phyloP scores from a whole-genome alignment of 2,888 invertebrate genomes.

The Lymantria monacha region DNA sequence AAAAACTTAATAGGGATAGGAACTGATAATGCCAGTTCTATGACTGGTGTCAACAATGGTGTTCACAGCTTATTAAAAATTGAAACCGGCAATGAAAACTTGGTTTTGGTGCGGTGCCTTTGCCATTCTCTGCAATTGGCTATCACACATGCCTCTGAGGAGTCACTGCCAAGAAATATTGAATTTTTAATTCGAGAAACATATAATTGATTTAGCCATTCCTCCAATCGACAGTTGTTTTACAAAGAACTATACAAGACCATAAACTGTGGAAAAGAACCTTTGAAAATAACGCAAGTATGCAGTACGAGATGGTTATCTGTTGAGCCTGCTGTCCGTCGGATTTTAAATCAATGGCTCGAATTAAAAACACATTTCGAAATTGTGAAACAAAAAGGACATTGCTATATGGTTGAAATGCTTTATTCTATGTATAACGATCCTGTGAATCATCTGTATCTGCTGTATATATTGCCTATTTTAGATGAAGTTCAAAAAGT shows the following conservation, averaged over 20 bases:
- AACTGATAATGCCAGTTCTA: conserved; percentile 45
- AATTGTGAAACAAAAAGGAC: conserved; percentile 5
- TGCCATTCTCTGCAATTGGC: conserved; percentile 40
- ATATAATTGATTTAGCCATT: conserved; percentile 40
- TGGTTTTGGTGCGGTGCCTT: conserved; percentile 43
- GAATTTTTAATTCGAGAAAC: conserved; percentile 33
- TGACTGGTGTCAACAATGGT: conserved; percentile 40
- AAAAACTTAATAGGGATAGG: conserved; percentile 11
- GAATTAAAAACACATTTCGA: conserved; percentile 28
- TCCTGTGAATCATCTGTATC: conserved; percentile 13
- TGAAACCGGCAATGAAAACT: conserved; percentile 27
- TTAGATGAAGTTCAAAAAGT: conserved; percentile 14
- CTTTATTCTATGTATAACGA: conserved; percentile 23
- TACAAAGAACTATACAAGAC: conserved; percentile 28
- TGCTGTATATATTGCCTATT: conserved; percentile 13
- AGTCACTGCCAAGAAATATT: conserved; percentile 15
- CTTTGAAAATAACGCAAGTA: conserved; percentile 32
- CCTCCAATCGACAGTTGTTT: conserved; percentile 33
- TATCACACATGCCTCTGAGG: conserved; percentile 35
- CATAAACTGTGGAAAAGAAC: conserved; percentile 34
- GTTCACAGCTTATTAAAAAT: conserved; percentile 32
- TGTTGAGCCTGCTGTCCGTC: background rate
- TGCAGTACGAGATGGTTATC: conserved; percentile 33
- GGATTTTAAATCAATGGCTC: background rate
- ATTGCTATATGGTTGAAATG: conserved; percentile 33